These are phyloP conservation scores for Ctenodactylus gundi DNA, from an alignment of 2,113 vertebrate species.

Conservation along the genomic window DNA sequence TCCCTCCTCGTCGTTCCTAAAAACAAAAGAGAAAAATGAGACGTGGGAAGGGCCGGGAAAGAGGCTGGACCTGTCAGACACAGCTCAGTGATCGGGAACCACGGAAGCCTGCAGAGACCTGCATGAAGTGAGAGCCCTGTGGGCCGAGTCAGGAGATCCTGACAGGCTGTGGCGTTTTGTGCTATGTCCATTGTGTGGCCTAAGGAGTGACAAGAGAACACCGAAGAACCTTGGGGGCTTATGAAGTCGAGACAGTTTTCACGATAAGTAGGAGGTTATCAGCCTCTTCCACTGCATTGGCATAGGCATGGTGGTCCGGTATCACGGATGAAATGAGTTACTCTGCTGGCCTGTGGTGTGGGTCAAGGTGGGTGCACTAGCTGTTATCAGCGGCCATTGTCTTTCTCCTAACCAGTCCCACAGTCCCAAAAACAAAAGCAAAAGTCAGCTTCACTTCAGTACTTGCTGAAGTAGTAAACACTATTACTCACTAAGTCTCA, in stretches of 20 bases:
- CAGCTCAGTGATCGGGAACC: too few species aligned
- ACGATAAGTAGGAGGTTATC: neutral
- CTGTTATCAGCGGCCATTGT: accelerated
- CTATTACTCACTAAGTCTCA: neutral
- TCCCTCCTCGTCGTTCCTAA: neutral
- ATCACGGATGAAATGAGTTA: too few species aligned
- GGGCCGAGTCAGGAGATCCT: neutral
- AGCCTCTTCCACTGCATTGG: neutral
- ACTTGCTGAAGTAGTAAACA: neutral
- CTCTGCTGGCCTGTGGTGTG: too few species aligned
- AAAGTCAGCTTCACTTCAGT: neutral
- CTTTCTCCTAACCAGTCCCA: neutral
- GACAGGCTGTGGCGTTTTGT: neutral
- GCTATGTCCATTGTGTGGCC: neutral
- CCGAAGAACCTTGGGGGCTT: neutral
- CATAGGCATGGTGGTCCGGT: neutral
- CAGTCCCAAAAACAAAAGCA: neutral
- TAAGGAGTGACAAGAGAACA: neutral
- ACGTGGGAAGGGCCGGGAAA: neutral
- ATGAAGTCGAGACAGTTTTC: neutral
- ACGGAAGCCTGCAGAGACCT: too few species aligned
- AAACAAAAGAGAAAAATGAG: too few species aligned
- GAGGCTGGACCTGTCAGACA: too few species aligned
- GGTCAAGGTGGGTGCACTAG: neutral
- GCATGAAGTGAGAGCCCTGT: neutral